phyloP scores from a whole-genome alignment of 2,888 invertebrate species.

The Drosophila neotestacea region DNA sequence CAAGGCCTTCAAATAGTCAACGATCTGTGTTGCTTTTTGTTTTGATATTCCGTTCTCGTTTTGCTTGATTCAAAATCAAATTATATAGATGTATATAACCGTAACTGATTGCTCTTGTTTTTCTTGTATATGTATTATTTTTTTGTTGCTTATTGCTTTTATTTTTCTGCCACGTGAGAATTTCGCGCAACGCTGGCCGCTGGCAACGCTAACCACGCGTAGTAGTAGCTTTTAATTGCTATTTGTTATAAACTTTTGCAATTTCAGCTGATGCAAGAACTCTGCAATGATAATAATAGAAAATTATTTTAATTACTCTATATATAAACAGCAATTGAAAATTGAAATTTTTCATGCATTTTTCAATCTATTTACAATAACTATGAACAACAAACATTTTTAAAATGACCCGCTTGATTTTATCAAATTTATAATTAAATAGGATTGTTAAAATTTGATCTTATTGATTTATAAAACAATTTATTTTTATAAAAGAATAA shows the following conservation, averaged over 20 bases:
- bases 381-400: no score
- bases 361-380: no score
- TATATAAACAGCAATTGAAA: background rate
- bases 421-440: no score
- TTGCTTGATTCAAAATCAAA: constrained; percentile 7
- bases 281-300: constrained; percentile 42
- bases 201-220: constrained; percentile 56
- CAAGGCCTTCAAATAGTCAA: constrained; percentile 38
- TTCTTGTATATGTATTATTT: background rate
- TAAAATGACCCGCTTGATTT: no score
- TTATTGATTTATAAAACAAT: constrained; percentile 28
- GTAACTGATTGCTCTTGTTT: constrained; percentile 8
- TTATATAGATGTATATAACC: constrained; percentile 16
- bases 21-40: constrained; percentile 5
- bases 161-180: constrained; percentile 63
- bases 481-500: no score
- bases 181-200: constrained; percentile 61
- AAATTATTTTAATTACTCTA: constrained; percentile 16
- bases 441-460: constrained; percentile 4
- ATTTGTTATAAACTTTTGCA: constrained; percentile 23
- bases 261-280: constrained; percentile 43
- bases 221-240: constrained; percentile 21
- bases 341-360: background rate
- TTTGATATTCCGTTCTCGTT: constrained; percentile 28
- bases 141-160: constrained; percentile 11